Evolutionary conservation across 2,113 vertebrate genomes (phyloP).

Genomic region (Poecile atricapillus): DNA sequence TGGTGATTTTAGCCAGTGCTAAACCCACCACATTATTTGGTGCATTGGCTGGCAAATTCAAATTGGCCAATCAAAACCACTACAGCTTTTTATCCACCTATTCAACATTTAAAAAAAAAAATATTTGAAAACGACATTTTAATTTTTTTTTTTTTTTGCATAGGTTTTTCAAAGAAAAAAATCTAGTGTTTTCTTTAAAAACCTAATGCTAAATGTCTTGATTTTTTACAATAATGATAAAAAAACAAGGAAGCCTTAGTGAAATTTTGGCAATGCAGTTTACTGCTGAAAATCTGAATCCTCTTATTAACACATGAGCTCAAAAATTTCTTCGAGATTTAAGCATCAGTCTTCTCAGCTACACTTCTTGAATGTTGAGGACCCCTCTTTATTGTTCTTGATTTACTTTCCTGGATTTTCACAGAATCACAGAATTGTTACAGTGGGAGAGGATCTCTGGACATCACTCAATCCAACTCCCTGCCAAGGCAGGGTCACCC

Average conservation of each 20-base stretch:
- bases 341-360: background rate
- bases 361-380: background rate
- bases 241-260: background rate
- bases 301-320: background rate
- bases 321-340: background rate
- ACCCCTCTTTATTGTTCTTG: background rate
- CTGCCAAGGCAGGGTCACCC: background rate
- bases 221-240: background rate
- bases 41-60: too few relatives aligned
- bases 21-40: too few relatives aligned
- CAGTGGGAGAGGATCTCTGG: too few relatives aligned
- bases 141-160: background rate
- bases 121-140: background rate
- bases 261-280: accelerated
- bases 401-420: background rate
- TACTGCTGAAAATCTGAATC: background rate
- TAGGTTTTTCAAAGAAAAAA: background rate
- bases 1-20: too few relatives aligned
- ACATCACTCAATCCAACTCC: background rate
- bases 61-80: too few relatives aligned
- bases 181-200: background rate
- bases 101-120: background rate
- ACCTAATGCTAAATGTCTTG: accelerated
- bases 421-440: background rate
- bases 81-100: background rate